A percentile compares a stretch with the other conserved stretches of the same genome.
These are phyloP conservation scores for Lycophotia porphyrea DNA, from an alignment of 2,888 invertebrate species.

Conservation along the genomic window DNA sequence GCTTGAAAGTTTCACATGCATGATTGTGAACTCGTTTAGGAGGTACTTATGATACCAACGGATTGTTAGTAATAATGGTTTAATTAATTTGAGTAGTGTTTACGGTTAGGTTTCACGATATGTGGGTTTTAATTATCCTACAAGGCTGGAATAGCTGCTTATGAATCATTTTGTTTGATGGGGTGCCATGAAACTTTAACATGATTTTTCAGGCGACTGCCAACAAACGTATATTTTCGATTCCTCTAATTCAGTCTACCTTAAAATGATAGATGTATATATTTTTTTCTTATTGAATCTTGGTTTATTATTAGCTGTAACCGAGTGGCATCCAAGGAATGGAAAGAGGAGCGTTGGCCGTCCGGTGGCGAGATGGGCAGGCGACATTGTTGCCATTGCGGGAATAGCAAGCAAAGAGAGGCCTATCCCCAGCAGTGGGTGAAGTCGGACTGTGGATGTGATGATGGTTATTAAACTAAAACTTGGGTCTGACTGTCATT, in stretches of 20 bases:
- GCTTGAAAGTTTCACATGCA: conserved; percentile 68
- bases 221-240: neutral
- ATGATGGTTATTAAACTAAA: neutral
- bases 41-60: conserved; percentile 50
- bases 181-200: neutral
- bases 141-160: conserved; percentile 3
- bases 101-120: conserved; percentile 43
- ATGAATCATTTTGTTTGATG: conserved; percentile 12
- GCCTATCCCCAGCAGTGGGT: too few species aligned
- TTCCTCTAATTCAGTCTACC: neutral
- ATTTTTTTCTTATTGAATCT: neutral
- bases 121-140: conserved; percentile 26
- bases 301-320: neutral
- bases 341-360: too few species aligned
- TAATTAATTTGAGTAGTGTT: conserved; percentile 65
- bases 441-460: too few species aligned
- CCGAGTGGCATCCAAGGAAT: too few species aligned
- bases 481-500: neutral
- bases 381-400: too few species aligned
- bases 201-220: neutral
- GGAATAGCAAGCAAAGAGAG: too few species aligned
- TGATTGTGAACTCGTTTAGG: conserved; percentile 61
- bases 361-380: too few species aligned
- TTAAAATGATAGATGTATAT: neutral
- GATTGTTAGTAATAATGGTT: conserved; percentile 50